Base-by-base conservation (phyloP, 1,140 invertebrate genomes). In the Phocides pigmalion region DNA sequence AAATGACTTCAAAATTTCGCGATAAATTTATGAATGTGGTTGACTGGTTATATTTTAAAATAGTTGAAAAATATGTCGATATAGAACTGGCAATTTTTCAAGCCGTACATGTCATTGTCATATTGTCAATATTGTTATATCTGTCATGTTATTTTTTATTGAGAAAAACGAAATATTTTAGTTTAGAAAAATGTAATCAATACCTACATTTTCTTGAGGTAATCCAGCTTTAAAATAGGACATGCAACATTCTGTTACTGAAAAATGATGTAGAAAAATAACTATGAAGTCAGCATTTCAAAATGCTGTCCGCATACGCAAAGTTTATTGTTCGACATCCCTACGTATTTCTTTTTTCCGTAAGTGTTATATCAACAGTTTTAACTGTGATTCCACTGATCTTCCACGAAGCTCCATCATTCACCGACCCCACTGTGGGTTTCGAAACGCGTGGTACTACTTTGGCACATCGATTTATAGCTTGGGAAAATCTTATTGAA, bases 401-500 rank as follows among this genome's bases (percentile, higher is more conserved):
- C 42, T 93, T 93, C 4, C 94, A 94, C 74, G 93, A 94, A 19
- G 84, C 95, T 46, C 96, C 96, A 12, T 94, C 95, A 84, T 97
- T 97, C 84, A 94, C 94, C 41, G 95, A 97, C 81, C 96, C 97
- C 16, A 93, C 95, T 70, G 87, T 95, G 85, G 97, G 97, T 6
- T 98, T 98, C 92, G 97, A 98, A 89, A 95, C 97, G n/a, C 93
- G 97, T 72, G 97, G 97, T 12, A 98, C 97, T 8, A 88, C 93
- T 42, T 93, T 98, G 76, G 94, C 96, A 12, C 93, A 96, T 78
- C 93, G 97, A 49, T 86, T 97, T 56, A 95, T 95, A 53, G 94
- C 97, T 16, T 98, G 96, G 96, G 93, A 95, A 77, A 97, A 98
- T 92, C 93, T 98, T 37, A 91, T 95, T 44, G 94, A 97, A 75